Evolutionary conservation across 2,888 invertebrate genomes (phyloP).

Genomic region (Parnassius smintheus): DNA sequence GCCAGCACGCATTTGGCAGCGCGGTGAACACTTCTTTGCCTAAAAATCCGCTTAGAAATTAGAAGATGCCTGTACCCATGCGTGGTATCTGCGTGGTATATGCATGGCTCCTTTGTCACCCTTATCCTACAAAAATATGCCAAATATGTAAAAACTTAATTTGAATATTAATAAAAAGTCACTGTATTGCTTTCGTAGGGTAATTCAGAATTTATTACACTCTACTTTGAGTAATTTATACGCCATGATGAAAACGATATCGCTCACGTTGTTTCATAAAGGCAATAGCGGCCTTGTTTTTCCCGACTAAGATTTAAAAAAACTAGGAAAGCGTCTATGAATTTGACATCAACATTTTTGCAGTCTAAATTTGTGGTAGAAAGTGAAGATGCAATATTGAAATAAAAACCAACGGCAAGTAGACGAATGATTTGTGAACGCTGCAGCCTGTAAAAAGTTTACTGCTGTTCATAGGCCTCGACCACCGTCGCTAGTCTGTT

Average conservation of each 20-base stretch:
- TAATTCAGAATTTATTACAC: not conserved
- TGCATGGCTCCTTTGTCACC: too few species aligned
- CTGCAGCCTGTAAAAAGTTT: too few species aligned
- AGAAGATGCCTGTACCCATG: too few species aligned
- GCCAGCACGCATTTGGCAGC: too few species aligned
- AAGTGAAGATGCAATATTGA: slow-evolving; percentile 6
- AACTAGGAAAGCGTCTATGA: not conserved
- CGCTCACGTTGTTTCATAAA: not conserved
- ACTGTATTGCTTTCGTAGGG: too few species aligned
- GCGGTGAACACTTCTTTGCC: too few species aligned
- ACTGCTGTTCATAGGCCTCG: not conserved
- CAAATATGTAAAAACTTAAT: too few species aligned
- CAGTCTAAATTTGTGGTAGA: slow-evolving; percentile 2
- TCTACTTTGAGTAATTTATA: not conserved
- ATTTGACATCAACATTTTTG: slow-evolving; percentile 8
- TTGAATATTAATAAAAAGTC: too few species aligned
- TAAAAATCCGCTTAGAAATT: too few species aligned
- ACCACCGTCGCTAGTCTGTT: not conserved
- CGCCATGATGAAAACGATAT: not conserved
- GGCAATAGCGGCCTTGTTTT: not conserved
- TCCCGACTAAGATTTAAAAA: slow-evolving; percentile 3
- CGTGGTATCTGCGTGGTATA: too few species aligned
- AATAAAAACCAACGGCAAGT: not conserved
- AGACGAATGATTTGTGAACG: too few species aligned
- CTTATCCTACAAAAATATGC: too few species aligned